Evolutionary conservation across 2,888 invertebrate species (phyloP).

Genomic region (Cheilosia impressa): DNA sequence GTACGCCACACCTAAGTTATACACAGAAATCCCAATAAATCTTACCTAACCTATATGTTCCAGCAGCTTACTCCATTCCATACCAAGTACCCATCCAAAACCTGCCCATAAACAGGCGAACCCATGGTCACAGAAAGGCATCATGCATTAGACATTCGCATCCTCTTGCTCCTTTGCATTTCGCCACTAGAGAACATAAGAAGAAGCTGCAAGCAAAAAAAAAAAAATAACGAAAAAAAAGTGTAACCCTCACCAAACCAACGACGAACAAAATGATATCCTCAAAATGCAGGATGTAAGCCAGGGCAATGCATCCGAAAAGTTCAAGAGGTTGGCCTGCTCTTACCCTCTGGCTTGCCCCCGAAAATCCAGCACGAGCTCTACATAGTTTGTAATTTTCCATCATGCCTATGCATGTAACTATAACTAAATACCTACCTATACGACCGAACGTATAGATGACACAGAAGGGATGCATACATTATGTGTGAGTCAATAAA

Average conservation of each 20-base stretch:
- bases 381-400: slow-evolving; percentile 43
- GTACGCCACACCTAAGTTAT: slow-evolving; percentile 21
- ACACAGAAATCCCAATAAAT: slow-evolving; percentile 49
- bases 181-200: slow-evolving; percentile 30
- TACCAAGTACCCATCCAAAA: slow-evolving; percentile 3
- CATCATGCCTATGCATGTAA: slow-evolving; percentile 41
- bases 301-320: slow-evolving; percentile 67
- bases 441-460: background rate
- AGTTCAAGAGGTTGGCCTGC: slow-evolving; percentile 67
- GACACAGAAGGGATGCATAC: slow-evolving; percentile 54
- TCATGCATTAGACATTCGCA: slow-evolving; percentile 42
- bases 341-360: slow-evolving; percentile 61
- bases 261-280: slow-evolving; percentile 57
- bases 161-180: slow-evolving; percentile 31
- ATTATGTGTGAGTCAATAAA: slow-evolving; percentile 73
- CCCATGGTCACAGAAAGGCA: slow-evolving; percentile 50
- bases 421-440: slow-evolving; percentile 17
- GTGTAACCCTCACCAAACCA: slow-evolving; percentile 21
- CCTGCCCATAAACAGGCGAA: slow-evolving; percentile 46
- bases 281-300: slow-evolving; percentile 62
- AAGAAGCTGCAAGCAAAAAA: slow-evolving; percentile 20
- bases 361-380: slow-evolving; percentile 43
- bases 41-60: slow-evolving; percentile 49
- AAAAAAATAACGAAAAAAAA: slow-evolving; percentile 20
- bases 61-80: slow-evolving; percentile 10